Percentiles rank a stretch among this genome's conserved stretches.
phyloP scores from a whole-genome alignment of 2,113 vertebrate genomes.

The Brevimyrus niger region DNA sequence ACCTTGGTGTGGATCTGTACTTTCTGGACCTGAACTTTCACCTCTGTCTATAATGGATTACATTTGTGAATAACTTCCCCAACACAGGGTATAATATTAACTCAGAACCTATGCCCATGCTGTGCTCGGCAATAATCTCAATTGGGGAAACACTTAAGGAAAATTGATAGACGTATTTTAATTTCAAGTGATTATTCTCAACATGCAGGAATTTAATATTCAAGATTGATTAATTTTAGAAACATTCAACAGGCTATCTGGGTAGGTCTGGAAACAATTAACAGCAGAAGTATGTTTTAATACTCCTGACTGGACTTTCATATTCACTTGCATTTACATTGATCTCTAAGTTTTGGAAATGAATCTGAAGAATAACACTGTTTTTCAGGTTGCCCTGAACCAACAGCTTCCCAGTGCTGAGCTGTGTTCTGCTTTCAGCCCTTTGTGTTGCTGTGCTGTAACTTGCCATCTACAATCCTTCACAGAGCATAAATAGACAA shows the following conservation, averaged over 20 bases:
- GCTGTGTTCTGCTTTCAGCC: background rate
- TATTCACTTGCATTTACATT: background rate
- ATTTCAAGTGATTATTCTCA: constrained; percentile 5
- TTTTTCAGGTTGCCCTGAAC: background rate
- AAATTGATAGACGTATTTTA: background rate
- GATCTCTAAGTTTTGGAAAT: background rate
- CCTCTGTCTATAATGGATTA: background rate
- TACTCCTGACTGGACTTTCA: background rate
- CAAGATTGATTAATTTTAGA: background rate
- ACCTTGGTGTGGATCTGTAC: background rate
- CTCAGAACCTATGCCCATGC: background rate
- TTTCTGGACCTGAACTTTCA: background rate
- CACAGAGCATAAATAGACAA: constrained; percentile 4
- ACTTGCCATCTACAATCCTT: background rate
- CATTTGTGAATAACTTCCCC: background rate
- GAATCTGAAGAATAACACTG: background rate
- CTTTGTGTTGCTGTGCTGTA: background rate
- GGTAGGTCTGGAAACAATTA: background rate
- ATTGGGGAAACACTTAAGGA: background rate
- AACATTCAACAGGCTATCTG: background rate
- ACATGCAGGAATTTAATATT: background rate
- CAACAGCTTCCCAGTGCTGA: no score
- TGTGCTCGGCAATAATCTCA: background rate
- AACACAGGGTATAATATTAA: background rate
- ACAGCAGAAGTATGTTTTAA: background rate